Evolutionary conservation across 2,797 vertebrate genomes (phyloP).

Genomic region (Mormyrus hasselquistii): DNA sequence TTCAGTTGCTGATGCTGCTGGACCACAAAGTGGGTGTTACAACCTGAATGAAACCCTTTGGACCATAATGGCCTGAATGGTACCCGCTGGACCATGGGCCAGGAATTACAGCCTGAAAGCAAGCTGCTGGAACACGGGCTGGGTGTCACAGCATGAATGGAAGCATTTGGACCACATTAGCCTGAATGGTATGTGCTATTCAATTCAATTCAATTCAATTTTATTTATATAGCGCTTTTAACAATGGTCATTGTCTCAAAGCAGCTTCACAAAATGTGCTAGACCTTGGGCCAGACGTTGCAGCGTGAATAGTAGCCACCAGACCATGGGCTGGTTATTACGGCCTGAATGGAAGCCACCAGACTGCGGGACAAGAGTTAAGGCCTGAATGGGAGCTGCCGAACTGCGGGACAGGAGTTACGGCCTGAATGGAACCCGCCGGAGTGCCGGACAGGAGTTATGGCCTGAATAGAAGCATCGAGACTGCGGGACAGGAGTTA

Average conservation of each 20-base stretch:
- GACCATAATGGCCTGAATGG: neutral
- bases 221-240: too few species aligned
- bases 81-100: neutral
- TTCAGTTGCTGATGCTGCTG: neutral
- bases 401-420: too few species aligned
- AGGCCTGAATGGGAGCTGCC: too few species aligned
- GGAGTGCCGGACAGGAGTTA: too few species aligned
- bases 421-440: too few species aligned
- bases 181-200: neutral
- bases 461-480: too few species aligned
- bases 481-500: too few species aligned
- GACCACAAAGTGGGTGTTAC: neutral
- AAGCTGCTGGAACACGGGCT: neutral
- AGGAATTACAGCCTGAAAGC: neutral
- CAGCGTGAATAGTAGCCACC: neutral
- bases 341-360: neutral
- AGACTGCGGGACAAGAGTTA: too few species aligned
- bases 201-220: too few species aligned
- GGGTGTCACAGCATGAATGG: neutral
- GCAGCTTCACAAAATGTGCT: too few species aligned
- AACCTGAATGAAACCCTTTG: neutral
- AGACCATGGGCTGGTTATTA: rapidly evolving
- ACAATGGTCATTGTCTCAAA: too few species aligned
- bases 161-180: neutral
- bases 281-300: neutral